Evolutionary conservation across 2,113 vertebrate genomes (phyloP).

Genomic region (Oncorhynchus kisutch): DNA sequence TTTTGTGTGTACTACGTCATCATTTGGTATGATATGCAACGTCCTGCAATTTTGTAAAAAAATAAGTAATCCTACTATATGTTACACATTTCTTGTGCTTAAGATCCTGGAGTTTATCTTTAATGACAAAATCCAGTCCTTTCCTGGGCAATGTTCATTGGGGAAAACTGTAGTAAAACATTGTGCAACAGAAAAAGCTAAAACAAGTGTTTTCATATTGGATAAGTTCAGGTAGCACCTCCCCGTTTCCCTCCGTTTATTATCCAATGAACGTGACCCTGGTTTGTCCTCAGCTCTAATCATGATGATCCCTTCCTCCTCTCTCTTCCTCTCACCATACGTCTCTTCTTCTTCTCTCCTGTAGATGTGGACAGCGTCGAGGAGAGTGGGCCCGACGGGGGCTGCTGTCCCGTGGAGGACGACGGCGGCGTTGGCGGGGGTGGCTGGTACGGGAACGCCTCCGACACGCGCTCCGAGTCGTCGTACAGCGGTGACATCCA

Average conservation of each 20-base stretch:
- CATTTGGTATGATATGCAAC: too few species aligned
- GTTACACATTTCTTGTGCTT: too few species aligned
- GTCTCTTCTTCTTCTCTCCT: conserved; percentile 29
- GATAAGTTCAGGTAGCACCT: too few species aligned
- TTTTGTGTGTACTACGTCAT: too few species aligned
- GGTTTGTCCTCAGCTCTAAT: neutral
- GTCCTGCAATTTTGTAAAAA: too few species aligned
- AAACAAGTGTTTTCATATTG: too few species aligned
- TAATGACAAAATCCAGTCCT: too few species aligned
- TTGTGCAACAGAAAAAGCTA: too few species aligned
- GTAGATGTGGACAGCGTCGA: conserved; percentile 92
- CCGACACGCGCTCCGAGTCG: conserved; percentile 93
- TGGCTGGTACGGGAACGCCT: conserved; percentile 91
- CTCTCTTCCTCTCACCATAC: neutral
- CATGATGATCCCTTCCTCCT: neutral
- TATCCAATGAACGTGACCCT: neutral
- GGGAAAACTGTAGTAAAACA: too few species aligned
- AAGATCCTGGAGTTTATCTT: too few species aligned
- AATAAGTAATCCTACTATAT: too few species aligned
- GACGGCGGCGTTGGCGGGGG: conserved; percentile 59
- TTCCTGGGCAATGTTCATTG: too few species aligned
- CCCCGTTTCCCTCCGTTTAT: neutral
- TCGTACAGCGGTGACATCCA: conserved; percentile 94
- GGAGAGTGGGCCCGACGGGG: conserved; percentile 84
- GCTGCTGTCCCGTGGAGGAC: conserved; percentile 84